phyloP scores from a whole-genome alignment of 2,888 invertebrate species.

The Phanerotoma sp. region DNA sequence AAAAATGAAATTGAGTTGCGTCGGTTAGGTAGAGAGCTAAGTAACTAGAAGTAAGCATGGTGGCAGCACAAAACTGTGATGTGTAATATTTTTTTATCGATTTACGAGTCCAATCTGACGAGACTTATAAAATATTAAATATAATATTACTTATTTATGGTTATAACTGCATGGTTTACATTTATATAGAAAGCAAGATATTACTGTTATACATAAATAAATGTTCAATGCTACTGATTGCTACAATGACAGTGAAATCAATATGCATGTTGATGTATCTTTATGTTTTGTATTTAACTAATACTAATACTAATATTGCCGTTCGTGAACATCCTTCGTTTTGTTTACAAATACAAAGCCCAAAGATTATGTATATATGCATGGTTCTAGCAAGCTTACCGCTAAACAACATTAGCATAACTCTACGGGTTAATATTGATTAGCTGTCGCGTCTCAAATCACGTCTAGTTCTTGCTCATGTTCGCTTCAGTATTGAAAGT shows the following conservation, averaged over 20 bases:
- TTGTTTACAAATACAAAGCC: not conserved
- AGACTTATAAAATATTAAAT: no score
- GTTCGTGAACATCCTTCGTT: not conserved
- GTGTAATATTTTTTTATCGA: not conserved
- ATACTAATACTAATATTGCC: no score
- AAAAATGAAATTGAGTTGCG: not conserved
- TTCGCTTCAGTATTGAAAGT: not conserved
- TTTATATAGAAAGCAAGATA: no score
- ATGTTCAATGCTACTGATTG: no score
- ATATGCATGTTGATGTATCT: no score
- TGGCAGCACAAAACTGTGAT: slow-evolving; percentile 2
- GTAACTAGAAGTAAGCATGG: not conserved
- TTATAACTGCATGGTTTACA: no score
- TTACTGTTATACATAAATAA: no score
- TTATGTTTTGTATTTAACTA: no score
- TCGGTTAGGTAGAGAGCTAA: not conserved
- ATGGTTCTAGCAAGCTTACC: slow-evolving; percentile 11
- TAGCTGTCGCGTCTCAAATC: slow-evolving; percentile 49
- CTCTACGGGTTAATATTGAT: slow-evolving; percentile 50
- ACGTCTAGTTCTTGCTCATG: slow-evolving; percentile 32
- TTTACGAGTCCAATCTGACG: no score
- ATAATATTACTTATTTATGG: not conserved
- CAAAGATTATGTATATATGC: not conserved
- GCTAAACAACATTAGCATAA: slow-evolving; percentile 23
- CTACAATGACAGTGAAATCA: no score